Evolutionary conservation across 2,888 invertebrate species (phyloP), one percentile per base, ranked within the genome.

Genomic region (Caradrina kadenii): DNA sequence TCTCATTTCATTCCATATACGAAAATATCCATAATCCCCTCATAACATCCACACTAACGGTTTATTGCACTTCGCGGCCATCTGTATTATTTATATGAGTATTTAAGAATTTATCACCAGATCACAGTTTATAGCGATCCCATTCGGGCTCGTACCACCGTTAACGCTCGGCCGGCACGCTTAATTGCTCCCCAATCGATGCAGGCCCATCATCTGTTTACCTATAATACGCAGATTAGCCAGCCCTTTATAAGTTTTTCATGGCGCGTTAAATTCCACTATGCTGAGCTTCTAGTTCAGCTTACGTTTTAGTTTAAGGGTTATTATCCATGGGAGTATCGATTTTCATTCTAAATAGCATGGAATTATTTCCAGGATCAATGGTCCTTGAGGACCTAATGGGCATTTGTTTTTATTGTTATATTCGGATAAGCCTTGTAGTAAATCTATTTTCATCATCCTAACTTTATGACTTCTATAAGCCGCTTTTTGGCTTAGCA

Each of bases 111-210:
- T 72, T 72, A 83, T 83, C 73, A 64, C 72, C 66, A 73, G 69
- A 80, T 76, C 77, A 64, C 73, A 81, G 82, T 87, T 86, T 87
- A 88, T 86, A 74, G 81, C 80, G 76, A 78, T 77, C 69, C 79
- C 73, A 75, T 66, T 76, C 72, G 55, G 63, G 58, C 58, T 59
- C 74, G 68, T 76, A 73, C 72, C 76, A 71, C 75, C 75, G 76
- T 82, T 83, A 82, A 74, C 71, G 67, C 73, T 64, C 75, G 71
- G 61, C 70, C 72, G 76, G 69, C 79, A 77, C 81, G 74, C 61
- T 80, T 86, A 86, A 86, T 87, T 86, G 83, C 82, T 77, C 75
- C 54, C 68, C 76, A 80, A 84, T 83, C 82, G 76, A 80, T 81
- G 63, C 71, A 68, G 42, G 64, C 39, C 71, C 74, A 67, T 71